Evolutionary conservation across 1,140 invertebrate genomes (phyloP), one percentile per base, ranked within the genome.

Genomic region (Habropoda laboriosa): DNA sequence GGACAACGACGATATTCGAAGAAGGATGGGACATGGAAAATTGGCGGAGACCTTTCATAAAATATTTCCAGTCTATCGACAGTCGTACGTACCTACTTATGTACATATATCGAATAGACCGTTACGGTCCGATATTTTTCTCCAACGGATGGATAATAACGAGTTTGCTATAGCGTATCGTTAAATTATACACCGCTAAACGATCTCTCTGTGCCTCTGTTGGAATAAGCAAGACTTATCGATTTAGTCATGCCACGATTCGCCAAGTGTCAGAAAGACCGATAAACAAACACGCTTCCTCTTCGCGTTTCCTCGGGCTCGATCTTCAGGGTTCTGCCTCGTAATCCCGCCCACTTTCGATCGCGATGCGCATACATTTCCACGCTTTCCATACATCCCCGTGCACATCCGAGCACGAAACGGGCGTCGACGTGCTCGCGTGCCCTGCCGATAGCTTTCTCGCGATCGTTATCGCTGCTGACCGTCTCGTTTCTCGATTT

Each of bases 221-320:
- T 38, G 57, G 30, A 32, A 38, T 18, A 16, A 4, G 30, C 40
- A 38, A 60, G 72, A 77, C 72, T 55, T 49, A 67, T 73, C 24
- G 68, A 74, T 81, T 55, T 45, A 5, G 68, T n/a, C 3, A 12
- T n/a, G 67, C 21, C 24, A 30, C 42, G 51, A 83, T 51, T 75
- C 49, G 42, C 35, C 51, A 42, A 64, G 42, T 27, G 24, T 30
- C 42, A 18, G 42, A 24, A 74, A 30, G 47, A 24, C 5, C 4
- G 58, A 30, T 53, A 64, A 74, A 74, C 58, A 64, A 74, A 74
- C 72, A 74, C 18, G 72, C 35, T 71, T 79, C 66, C 53, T 68
- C 40, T 16, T 72, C 42, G 30, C 64, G 57, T 53, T 68, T 76
- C 53, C 58, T 71, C n/a, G 4, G 10, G 12, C 45, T 53, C 53